phyloP scores from a whole-genome alignment of 2,888 invertebrate genomes.

The Drosophila birchii region DNA sequence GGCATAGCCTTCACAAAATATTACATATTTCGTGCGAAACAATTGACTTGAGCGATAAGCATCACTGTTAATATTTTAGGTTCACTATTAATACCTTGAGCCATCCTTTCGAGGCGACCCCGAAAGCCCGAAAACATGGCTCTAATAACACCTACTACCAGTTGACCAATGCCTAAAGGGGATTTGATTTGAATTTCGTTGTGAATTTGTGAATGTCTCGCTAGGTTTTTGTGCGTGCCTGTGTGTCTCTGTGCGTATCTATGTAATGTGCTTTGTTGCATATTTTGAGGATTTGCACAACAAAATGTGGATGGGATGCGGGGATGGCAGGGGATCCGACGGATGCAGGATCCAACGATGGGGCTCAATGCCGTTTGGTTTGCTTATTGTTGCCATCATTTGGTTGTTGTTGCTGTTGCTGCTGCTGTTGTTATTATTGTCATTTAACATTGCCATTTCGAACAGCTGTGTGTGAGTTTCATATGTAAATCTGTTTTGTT shows the following conservation, averaged over 20 bases:
- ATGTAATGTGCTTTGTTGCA: conserved; percentile 67
- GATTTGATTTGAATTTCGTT: conserved; percentile 73
- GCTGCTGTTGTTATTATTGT: conserved; percentile 60
- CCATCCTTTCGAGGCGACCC: neutral
- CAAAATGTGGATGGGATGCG: conserved; percentile 55
- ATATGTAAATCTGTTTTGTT: conserved; percentile 77
- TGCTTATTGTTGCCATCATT: conserved; percentile 43
- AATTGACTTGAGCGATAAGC: conserved; percentile 22
- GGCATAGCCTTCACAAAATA: conserved; percentile 35
- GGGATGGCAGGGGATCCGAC: conserved; percentile 23
- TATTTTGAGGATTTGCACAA: conserved; percentile 81
- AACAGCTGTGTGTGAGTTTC: conserved; percentile 41
- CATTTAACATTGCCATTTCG: conserved; percentile 61
- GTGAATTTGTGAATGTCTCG: conserved; percentile 65
- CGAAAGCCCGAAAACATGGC: conserved; percentile 1
- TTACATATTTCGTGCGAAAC: conserved; percentile 18
- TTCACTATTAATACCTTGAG: conserved; percentile 27
- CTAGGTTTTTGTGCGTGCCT: conserved; percentile 11
- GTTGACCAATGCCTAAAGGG: conserved; percentile 23
- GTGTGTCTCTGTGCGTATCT: conserved; percentile 27
- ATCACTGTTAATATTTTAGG: conserved; percentile 17
- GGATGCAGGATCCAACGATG: conserved; percentile 13
- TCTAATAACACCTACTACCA: neutral
- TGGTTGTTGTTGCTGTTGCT: conserved; percentile 32
- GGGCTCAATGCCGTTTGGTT: conserved; percentile 36